Conservation (phyloP, 2,888 invertebrate genomes). For the Folsomia manolachei region DNA sequence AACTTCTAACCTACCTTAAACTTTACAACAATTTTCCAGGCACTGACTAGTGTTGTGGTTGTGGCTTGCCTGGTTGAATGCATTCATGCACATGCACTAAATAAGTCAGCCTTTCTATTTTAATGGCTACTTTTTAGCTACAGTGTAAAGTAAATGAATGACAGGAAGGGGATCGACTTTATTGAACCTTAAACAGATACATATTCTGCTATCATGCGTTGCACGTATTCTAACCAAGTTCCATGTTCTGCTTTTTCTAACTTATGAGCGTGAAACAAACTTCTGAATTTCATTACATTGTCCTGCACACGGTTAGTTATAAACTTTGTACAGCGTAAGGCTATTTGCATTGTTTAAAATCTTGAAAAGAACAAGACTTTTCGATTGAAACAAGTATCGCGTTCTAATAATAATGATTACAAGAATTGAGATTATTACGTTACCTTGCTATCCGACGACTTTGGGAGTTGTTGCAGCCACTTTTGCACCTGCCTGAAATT, state of each 20-base stretch:
- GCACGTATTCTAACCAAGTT: no score
- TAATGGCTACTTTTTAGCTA: background rate
- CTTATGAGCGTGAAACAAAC: no score
- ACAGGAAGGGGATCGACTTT: slow-evolving; percentile 3
- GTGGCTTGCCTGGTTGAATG: no score
- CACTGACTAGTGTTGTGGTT: background rate
- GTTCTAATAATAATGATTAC: no score
- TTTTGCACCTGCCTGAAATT: slow-evolving; percentile 89
- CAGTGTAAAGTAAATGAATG: slow-evolving; percentile 13
- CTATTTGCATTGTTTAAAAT: no score
- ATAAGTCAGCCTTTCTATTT: background rate
- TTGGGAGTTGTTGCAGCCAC: slow-evolving; percentile 67
- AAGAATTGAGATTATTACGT: background rate
- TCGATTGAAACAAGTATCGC: no score
- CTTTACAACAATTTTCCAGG: slow-evolving; percentile 32
- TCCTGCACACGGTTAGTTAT: no score
- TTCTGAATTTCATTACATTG: no score
- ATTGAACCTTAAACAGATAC: background rate
- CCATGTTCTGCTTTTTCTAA: no score
- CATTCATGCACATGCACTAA: background rate
- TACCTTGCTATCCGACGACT: slow-evolving; percentile 3
- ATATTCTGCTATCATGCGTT: no score
- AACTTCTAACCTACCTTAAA: slow-evolving; percentile 30
- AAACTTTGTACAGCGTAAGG: no score
- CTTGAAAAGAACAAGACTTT: no score